Base-by-base conservation (phyloP, 1,140 invertebrate species). In the Apis laboriosa region DNA sequence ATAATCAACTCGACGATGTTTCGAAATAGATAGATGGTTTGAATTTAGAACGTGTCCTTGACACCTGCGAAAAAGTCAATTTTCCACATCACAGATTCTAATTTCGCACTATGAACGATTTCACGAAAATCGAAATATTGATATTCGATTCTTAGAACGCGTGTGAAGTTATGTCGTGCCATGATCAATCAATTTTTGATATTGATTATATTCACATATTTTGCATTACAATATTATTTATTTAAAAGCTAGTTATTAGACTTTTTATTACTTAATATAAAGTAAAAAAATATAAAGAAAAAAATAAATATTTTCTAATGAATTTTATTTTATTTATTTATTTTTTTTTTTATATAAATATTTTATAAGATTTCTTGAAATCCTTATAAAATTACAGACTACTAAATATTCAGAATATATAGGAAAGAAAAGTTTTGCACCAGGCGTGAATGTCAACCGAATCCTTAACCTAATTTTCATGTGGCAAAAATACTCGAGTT, bases 1-100 rank as follows among this genome's bases (percentile, higher is more conserved):
- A 76, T 81, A 81, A 81, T 81, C 73, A 56, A 66, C 63, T 60
- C 53, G 73, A 53, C 51, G 17, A 19, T 28, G 55, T 24, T 63
- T 76, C 72, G 73, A 51, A 76, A 81, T 77, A 77, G 73, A 53
- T 19, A 34, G 43, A 28, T 34, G 55, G 34, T 17, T 58, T 17
- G 72, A 76, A 81, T 81, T 68, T 76, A 15, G 63, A 81, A 4
- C 43, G 64, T 53, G 64, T 43, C 80, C 80, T 81, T 81, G 80
- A 77, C 80, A 75, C 43, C 72, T 9, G 51, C 28, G n/a, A 75
- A 58, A 80, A n/a, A 51, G 71, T 74, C 79, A 64, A 81, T 81
- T 81, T 77, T 34, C 19, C 79, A 43, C 53, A 43, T 21, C 34
- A n/a, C 8, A 9, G 77, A 12, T 21, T 2, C 7, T 53, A 55